phyloP scores from a whole-genome alignment of 1,140 invertebrate species.

The Whitmania pigra region DNA sequence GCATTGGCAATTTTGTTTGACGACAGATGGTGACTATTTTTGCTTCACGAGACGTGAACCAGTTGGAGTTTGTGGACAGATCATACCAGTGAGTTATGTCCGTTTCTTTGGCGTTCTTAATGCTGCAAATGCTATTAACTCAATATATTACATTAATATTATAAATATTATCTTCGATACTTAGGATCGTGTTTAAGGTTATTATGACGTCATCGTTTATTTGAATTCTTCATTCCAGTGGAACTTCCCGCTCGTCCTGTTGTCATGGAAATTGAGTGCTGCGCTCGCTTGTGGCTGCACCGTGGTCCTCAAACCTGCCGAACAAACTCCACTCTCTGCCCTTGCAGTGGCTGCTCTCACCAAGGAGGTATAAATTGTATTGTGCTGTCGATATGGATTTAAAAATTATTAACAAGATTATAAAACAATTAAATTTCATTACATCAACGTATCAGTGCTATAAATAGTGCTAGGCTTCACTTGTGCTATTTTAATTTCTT shows the following conservation, averaged over 20 bases:
- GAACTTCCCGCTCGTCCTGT: slow-evolving; percentile 93
- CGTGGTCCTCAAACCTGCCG: slow-evolving; percentile 76
- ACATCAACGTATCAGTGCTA: no score
- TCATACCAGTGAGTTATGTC: slow-evolving; percentile 57
- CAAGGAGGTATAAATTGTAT: slow-evolving; percentile 48
- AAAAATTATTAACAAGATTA: no score
- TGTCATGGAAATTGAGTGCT: slow-evolving; percentile 85
- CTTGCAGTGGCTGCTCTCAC: slow-evolving; percentile 62
- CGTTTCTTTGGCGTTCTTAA: neutral
- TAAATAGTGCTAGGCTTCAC: no score
- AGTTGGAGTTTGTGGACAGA: slow-evolving; percentile 90
- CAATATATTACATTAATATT: no score
- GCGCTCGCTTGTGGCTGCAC: slow-evolving; percentile 75
- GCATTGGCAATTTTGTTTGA: no score
- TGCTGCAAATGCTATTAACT: no score
- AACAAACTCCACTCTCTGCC: slow-evolving; percentile 81
- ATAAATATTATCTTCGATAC: no score
- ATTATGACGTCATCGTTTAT: neutral
- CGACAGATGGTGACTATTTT: slow-evolving; percentile 55
- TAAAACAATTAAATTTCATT: no score
- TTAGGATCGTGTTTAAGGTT: no score
- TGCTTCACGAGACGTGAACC: slow-evolving; percentile 82
- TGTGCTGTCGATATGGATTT: no score
- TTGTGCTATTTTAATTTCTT: no score
- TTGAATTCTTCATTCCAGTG: slow-evolving; percentile 45